Base-by-base conservation (phyloP, 2,113 vertebrate species). In the Pachyramphus minor region DNA sequence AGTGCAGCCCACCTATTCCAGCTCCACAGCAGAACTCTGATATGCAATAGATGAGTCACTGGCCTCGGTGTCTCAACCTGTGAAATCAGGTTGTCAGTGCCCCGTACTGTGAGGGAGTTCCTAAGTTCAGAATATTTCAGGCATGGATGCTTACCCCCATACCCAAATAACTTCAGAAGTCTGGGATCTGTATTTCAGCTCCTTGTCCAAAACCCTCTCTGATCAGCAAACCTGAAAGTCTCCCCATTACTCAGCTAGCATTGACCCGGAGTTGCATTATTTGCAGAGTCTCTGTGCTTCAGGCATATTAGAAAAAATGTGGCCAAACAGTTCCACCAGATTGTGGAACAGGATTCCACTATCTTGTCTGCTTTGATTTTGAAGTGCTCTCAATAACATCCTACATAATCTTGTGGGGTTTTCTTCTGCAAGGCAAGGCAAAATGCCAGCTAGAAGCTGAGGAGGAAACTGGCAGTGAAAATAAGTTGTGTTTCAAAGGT, bases 401-500 rank as follows among this genome's bases (percentile, higher is more conserved):
- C 56, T 64, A 93, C 66, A 78, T 72, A 78, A 84, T 45, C 79
- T 69, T 78, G 25, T 41, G n/a, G 52, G 30, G 25, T 84, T 90
- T 88, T 71, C 69, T 84, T 25, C 79, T 0, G 1, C 47, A 88
- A 95, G 75, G 58, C 68, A 87, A 80, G 85, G 85, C 85, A 96
- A 74, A 94, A 71, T 81, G 79, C 88, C 79, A 93, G 73, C 68
- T 81, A 82, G 56, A 77, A 81, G 44, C 69, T 58, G 56, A 96
- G n/a, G 33, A 94, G 72, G 59, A 94, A 95, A 87, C 83, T 93
- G 90, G 79, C 83, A 95, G 58, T 60, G 64, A 96, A 95, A 96
- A 89, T 53, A 80, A 8, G 49, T 60, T 84, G 83, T 62, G 31
- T 92, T 94, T 85, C 83, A 81, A 84, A 86, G 44, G 37, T 22